These are phyloP conservation scores for Cephalopachus bancanus DNA, from an alignment of 2,797 vertebrate genomes.

Conservation along the genomic window DNA sequence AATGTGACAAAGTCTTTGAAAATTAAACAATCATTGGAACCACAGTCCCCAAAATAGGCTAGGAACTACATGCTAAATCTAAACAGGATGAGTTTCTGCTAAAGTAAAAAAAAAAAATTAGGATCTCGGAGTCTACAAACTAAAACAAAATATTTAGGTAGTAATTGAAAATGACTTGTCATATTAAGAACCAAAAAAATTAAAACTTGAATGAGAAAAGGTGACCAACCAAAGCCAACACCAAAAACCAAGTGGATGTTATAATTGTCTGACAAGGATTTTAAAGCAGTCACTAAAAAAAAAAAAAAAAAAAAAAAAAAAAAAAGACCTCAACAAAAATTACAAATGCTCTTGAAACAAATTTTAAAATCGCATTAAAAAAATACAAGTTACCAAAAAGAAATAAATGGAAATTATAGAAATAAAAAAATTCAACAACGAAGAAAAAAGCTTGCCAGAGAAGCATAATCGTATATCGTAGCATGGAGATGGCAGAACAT, in stretches of 20 bases:
- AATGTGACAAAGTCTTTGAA: neutral
- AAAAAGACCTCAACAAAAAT: neutral
- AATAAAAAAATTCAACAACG: neutral
- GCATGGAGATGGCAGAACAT: neutral
- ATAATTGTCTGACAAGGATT: conserved; percentile 6
- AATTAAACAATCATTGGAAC: neutral
- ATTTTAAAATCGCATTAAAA: neutral
- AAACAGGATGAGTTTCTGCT: neutral
- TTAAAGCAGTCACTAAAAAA: neutral
- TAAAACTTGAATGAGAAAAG: neutral
- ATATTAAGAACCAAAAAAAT: neutral
- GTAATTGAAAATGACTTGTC: neutral
- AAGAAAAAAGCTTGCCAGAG: neutral
- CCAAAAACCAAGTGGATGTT: neutral
- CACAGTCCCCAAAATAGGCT: neutral
- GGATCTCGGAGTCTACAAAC: neutral
- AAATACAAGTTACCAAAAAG: neutral
- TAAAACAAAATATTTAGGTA: neutral
- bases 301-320: conserved; percentile 48
- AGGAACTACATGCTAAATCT: neutral
- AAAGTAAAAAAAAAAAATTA: conserved; percentile 13
- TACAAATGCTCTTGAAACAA: conserved; percentile 29
- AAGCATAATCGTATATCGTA: neutral
- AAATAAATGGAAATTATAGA: neutral
- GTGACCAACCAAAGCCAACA: neutral